Percentiles rank a stretch among this genome's conserved stretches.
These are phyloP conservation scores for Arctocebus calabarensis DNA, from an alignment of 2,797 vertebrate genomes.

Conservation along the genomic window DNA sequence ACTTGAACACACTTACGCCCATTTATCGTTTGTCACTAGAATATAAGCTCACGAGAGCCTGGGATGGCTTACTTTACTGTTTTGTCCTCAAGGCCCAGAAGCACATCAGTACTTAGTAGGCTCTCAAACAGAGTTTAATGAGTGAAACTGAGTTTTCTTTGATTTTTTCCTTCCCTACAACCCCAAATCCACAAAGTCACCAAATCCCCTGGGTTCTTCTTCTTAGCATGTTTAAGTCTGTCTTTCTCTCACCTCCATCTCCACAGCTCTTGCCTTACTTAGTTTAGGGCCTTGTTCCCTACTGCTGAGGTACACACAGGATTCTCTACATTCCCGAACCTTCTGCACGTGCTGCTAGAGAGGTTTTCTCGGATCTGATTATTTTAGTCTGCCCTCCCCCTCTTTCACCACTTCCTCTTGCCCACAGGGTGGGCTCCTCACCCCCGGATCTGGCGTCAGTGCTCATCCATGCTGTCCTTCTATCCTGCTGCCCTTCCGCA, in stretches of 20 bases:
- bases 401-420: neutral
- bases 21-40: slow-evolving; percentile 64
- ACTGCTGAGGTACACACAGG: neutral
- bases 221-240: neutral
- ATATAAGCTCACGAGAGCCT: neutral
- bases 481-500: neutral
- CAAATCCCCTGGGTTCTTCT: neutral
- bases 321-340: neutral
- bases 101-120: neutral
- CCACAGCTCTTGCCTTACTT: neutral
- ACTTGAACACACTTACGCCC: slow-evolving; percentile 56
- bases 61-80: neutral
- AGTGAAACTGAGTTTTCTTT: slow-evolving; percentile 7
- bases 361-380: neutral
- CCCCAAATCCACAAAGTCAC: neutral
- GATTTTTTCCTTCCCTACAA: neutral
- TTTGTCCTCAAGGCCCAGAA: slow-evolving; percentile 23
- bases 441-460: neutral
- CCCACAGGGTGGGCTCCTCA: neutral
- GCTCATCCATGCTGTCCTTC: too few species aligned
- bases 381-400: fast-evolving
- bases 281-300: neutral
- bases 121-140: neutral
- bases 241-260: neutral
- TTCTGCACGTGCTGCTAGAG: neutral